Base-by-base conservation (phyloP, 92 coral and sea anemone species). In the Epizoanthus rinbou region DNA sequence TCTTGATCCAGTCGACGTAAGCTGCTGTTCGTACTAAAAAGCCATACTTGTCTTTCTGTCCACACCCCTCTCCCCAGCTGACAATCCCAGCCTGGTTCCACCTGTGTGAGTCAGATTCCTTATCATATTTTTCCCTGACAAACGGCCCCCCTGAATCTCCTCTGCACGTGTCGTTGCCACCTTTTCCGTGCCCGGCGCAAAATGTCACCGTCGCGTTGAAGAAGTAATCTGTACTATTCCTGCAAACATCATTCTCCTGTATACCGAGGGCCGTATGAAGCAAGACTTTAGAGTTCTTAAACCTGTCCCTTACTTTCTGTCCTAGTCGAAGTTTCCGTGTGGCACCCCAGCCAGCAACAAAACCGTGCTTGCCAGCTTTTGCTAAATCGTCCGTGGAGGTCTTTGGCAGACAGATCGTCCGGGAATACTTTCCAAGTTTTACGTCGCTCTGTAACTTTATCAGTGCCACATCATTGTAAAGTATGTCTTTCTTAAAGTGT, bases 31-130 rank as follows among this genome's bases (percentile, higher is more conserved):
- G 88, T 7, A 97, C 93, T 84, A 86, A 89, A 66, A 76, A 93
- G 13, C 69, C 80, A 24, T 91, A 91, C 74, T 92, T 88, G 11
- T 73, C 73, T 43, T 69, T 11, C 67, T 53, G 74, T 21, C 93
- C 98, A 68, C 98, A 95, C 41, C 95, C 95, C 65, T 82, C 90
- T 5, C 98, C 97, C 98, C 98, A 95, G 84, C 97, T 93, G 6
- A 87, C 93, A 10, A 95, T 56, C 1, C 98, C 98, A 54, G 88
- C 79, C 35, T 91, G 90, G 57, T 81, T 82, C 97, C 97, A 95
- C 15, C 92, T 72, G 59, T 80, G 35, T 5, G 6, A 59, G 10
- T 69, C 58, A 1, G 8, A 16, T 1, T 16, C 50, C 64, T 63
- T 50, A 23, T 86, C 78, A 18, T 13, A 33, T 15, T 31, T 25